These are phyloP conservation scores for Chaetodon trifascialis DNA, from an alignment of 2,113 vertebrate genomes.

Conservation along the genomic window DNA sequence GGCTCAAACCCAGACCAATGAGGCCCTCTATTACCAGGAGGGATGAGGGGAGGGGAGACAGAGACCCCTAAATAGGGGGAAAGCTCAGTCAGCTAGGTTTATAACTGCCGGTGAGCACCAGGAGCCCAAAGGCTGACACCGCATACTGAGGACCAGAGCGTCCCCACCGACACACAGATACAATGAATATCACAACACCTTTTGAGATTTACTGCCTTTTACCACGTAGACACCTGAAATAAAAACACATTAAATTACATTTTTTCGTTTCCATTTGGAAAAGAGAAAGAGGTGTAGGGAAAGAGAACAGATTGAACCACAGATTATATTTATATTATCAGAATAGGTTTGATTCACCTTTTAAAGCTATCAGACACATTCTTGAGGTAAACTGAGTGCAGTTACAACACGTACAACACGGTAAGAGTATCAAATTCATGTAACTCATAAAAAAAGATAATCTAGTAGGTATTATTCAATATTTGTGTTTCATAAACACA, in stretches of 20 bases:
- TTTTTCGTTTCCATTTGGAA: neutral
- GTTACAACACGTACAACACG: neutral
- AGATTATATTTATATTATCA: neutral
- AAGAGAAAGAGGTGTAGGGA: neutral
- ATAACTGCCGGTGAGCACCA: conserved; percentile 31
- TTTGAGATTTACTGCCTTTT: neutral
- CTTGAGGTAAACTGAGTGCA: neutral
- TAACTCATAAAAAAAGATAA: neutral
- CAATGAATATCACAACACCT: neutral
- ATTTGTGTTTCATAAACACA: too few relatives aligned
- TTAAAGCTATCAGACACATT: neutral
- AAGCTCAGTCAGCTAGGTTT: conserved; percentile 33
- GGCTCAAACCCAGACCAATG: conserved; percentile 46
- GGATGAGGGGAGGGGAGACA: conserved; percentile 43
- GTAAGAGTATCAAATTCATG: neutral
- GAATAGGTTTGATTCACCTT: neutral
- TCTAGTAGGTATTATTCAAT: neutral
- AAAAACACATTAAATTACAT: neutral
- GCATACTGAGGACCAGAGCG: conserved; percentile 5
- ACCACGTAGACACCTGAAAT: neutral
- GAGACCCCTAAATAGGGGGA: conserved; percentile 34
- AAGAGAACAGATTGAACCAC: neutral
- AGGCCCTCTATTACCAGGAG: conserved; percentile 69
- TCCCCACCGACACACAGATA: neutral
- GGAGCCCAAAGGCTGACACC: conserved; percentile 26